These are phyloP conservation scores for Acanthurus lineatus DNA, from an alignment of 2,797 vertebrate species.

Conservation along the genomic window DNA sequence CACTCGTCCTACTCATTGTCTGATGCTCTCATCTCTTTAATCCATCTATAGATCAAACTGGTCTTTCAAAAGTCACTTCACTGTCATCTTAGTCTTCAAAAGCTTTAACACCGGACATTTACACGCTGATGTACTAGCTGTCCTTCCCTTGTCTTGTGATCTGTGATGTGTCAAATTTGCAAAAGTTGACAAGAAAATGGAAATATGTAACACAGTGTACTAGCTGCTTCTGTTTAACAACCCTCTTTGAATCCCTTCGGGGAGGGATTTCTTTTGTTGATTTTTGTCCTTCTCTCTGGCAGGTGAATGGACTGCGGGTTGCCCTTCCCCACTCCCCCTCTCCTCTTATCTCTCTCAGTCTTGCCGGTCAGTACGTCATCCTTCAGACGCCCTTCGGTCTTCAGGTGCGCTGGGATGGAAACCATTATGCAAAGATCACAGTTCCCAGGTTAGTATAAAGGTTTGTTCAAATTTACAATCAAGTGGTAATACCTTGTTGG, in stretches of 20 bases:
- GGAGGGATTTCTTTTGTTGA: too few relatives aligned
- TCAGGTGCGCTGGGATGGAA: conserved; percentile 87
- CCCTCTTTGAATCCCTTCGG: not conserved
- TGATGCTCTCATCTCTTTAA: conserved; percentile 4
- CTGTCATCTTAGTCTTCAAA: not conserved
- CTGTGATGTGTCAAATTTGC: not conserved
- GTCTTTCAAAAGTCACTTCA: not conserved
- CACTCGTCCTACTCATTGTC: not conserved
- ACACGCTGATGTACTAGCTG: not conserved
- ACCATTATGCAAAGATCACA: conserved; percentile 85
- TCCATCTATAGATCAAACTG: not conserved
- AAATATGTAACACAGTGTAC: not conserved
- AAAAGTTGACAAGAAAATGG: not conserved
- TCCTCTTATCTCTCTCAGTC: conserved; percentile 74
- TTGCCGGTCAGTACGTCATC: conserved; percentile 86
- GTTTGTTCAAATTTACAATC: not conserved
- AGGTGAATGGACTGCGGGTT: conserved; percentile 83
- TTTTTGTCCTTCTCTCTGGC: conserved; percentile 17
- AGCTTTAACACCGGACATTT: not conserved
- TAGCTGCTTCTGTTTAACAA: not conserved
- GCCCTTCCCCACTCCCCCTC: conserved; percentile 83
- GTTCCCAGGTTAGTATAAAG: conserved; percentile 82
- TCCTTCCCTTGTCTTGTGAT: not conserved
- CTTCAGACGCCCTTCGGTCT: conserved; percentile 85
- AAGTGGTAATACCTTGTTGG: too few relatives aligned